A percentile compares a stretch with the other conserved stretches of the same genome.
Conservation (phyloP, 1,140 invertebrate genomes). For the Stenopsyche tienmushanensis region DNA sequence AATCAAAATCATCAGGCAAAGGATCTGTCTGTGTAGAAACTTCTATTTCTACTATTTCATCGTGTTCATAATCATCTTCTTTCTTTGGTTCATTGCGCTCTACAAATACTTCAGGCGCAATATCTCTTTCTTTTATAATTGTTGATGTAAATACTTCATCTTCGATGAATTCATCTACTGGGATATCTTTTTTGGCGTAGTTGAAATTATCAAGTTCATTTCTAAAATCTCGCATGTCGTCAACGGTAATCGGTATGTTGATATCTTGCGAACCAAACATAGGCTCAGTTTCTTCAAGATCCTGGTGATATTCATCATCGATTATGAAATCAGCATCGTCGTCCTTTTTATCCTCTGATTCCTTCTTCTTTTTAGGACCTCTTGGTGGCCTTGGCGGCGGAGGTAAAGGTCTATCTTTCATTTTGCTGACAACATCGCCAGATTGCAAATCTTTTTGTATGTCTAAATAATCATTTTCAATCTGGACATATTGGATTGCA, state of each 20-base stretch:
- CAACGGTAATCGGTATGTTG: neutral
- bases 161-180: neutral
- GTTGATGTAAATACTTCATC: no score
- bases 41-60: constrained; percentile 62
- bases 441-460: constrained; percentile 63
- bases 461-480: constrained; percentile 56
- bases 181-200: neutral
- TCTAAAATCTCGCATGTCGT: constrained; percentile 43
- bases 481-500: constrained; percentile 61
- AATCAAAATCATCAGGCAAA: constrained; percentile 72
- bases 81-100: neutral
- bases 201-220: constrained; percentile 3
- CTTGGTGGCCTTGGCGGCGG: constrained; percentile 76
- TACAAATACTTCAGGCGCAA: neutral
- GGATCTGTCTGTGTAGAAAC: constrained; percentile 81
- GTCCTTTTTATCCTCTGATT: constrained; percentile 44
- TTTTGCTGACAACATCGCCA: constrained; percentile 71
- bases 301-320: constrained; percentile 29
- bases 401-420: constrained; percentile 78
- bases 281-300: constrained; percentile 40
- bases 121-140: no score
- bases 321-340: constrained; percentile 38
- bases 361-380: constrained; percentile 54
- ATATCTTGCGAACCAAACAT: neutral
- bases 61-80: constrained; percentile 33